Evolutionary conservation across 2,888 invertebrate species (phyloP).

Genomic region (Penaeus monodon): DNA sequence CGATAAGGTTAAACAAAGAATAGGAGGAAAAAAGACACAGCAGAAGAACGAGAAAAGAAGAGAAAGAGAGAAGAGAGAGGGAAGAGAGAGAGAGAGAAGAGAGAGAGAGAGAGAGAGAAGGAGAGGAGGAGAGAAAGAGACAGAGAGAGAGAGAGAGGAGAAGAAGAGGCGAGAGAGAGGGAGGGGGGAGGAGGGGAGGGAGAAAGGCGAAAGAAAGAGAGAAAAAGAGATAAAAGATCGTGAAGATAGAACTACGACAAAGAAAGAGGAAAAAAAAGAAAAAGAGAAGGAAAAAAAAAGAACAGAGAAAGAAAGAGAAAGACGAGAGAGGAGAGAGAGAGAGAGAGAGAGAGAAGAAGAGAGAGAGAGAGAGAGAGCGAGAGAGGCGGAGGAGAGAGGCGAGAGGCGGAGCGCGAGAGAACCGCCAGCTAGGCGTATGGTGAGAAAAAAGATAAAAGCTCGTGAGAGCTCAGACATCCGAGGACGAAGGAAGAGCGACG

Average conservation of each 20-base stretch:
- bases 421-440: no score
- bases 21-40: no score
- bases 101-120: neutral
- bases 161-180: neutral
- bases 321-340: neutral
- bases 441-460: no score
- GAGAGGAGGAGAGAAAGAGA: neutral
- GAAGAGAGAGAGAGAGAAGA: neutral
- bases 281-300: neutral
- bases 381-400: no score
- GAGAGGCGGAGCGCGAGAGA: no score
- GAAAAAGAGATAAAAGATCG: neutral
- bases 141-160: neutral
- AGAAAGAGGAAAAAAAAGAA: constrained; percentile 2
- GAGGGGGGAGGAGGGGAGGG: neutral
- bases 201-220: neutral
- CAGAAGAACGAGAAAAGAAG: neutral
- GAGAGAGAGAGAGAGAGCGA: neutral
- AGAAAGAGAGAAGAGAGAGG: neutral
- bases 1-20: no score
- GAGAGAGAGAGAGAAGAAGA: neutral
- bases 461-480: no score
- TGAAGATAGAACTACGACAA: neutral
- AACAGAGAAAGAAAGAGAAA: neutral
- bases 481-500: no score